Evolutionary conservation across 1,140 invertebrate species (phyloP), one percentile per base, ranked within the genome.

Genomic region (Capitella teleta): DNA sequence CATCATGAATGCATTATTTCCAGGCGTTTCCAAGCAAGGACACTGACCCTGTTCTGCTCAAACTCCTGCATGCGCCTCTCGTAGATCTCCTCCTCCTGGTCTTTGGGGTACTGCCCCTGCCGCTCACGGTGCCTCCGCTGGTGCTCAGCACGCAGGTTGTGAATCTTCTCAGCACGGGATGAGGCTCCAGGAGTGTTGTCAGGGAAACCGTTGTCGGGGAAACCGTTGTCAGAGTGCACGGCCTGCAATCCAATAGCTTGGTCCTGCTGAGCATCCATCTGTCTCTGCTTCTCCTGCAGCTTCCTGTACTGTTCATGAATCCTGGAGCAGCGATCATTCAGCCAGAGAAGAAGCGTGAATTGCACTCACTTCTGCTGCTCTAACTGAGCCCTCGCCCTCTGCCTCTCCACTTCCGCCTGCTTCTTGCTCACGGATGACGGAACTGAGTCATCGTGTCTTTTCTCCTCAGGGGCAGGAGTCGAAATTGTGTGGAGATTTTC

Each of bases 61-160:
- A 19, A 28, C 25, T 32, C 18, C 45, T 47, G 45, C 21, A 28
- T 47, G 28, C 36, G 28, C 18, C 19, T 19, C 14, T 47, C 32
- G 6, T 36, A 28, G 25, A 16, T 47, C 16, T 47, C 45, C 16
- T 47, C 45, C 19, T 62, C 55, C 18, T 73, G 70, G 28, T 76
- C 72, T 1, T 64, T 61, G 4, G 73, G 68, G 55, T 75, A 77
- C 23, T 72, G 66, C 2, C 71, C 45, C 25, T 75, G 72, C 25
- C 78, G 57, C 54, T 78, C 75, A 6, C 67, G 67, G 55, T 79
- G 78, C 28, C 73, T 60, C 18, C 73, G 61, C 59, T 79, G 78
- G 55, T 79, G 77, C 48, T 77, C 68, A 4, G 68, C 66, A 19
- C 77, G 54, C 32, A 79, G 55, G 50, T 77, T 71, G 49, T 77